Evolutionary conservation across 2,888 invertebrate genomes (phyloP).

Genomic region (Pammene fasciana): DNA sequence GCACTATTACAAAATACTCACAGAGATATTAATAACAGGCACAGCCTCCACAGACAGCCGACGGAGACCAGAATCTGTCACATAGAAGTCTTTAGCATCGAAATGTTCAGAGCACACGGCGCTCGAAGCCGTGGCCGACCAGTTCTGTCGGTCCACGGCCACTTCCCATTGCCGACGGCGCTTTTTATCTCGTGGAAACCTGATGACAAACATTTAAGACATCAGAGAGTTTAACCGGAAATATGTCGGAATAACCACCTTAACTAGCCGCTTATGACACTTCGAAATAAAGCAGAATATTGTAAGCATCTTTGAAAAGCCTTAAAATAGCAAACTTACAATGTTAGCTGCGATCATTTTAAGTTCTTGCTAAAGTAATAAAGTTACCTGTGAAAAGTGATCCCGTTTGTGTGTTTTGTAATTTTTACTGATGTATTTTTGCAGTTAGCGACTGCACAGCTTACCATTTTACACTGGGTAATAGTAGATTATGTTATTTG

Average conservation of each 20-base stretch:
- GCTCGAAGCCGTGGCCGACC: slow-evolving; percentile 66
- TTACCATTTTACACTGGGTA: slow-evolving; percentile 58
- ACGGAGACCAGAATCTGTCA: slow-evolving; percentile 68
- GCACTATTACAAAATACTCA: slow-evolving; percentile 49
- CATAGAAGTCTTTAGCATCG: slow-evolving; percentile 63
- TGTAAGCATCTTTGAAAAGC: background rate
- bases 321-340: background rate
- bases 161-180: slow-evolving; percentile 68
- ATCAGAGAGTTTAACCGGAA: background rate
- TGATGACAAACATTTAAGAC: slow-evolving; percentile 41
- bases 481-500: background rate
- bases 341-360: background rate
- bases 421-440: slow-evolving; percentile 69
- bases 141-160: slow-evolving; percentile 66
- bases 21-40: slow-evolving; percentile 71
- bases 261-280: background rate
- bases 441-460: slow-evolving; percentile 67
- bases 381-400: slow-evolving; percentile 70
- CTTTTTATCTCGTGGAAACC: slow-evolving; percentile 66
- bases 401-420: slow-evolving; percentile 70
- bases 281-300: background rate
- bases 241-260: background rate
- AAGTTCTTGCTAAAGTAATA: background rate
- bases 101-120: slow-evolving; percentile 74
- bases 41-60: slow-evolving; percentile 62